These are phyloP conservation scores for Orthosia gracilis DNA, from an alignment of 2,888 invertebrate genomes.

Conservation along the genomic window DNA sequence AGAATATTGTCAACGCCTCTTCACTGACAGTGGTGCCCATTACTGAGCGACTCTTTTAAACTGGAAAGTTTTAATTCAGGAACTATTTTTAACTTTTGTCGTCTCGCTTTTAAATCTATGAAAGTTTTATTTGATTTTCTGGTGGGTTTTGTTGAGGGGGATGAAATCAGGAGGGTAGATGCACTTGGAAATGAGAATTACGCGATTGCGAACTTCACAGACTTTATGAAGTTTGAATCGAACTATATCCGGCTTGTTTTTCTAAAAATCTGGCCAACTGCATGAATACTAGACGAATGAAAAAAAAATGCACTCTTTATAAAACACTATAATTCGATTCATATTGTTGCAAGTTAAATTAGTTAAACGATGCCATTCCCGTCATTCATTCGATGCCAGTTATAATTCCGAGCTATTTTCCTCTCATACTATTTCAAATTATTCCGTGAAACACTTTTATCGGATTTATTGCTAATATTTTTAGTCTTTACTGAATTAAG, in stretches of 20 bases:
- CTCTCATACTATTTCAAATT: not conserved
- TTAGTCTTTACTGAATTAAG: not conserved
- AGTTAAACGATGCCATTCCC: no score
- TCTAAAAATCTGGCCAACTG: not conserved
- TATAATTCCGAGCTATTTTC: constrained; percentile 1
- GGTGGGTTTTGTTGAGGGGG: not conserved
- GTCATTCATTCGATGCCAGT: not conserved
- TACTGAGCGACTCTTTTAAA: constrained; percentile 34
- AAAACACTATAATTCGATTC: not conserved
- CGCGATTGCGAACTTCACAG: no score
- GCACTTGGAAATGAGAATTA: not conserved
- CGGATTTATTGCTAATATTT: not conserved
- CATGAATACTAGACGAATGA: not conserved
- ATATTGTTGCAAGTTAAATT: not conserved
- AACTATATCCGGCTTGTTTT: no score
- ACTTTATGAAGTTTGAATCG: no score
- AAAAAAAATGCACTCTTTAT: not conserved
- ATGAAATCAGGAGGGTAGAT: not conserved
- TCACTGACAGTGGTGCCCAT: constrained; percentile 51
- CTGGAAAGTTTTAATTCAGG: constrained; percentile 43
- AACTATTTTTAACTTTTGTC: constrained; percentile 42
- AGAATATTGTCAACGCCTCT: constrained; percentile 60
- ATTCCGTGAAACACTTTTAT: not conserved
- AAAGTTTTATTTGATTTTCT: constrained; percentile 20
- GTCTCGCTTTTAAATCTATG: constrained; percentile 8